Conservation (phyloP, 2,888 invertebrate species). For the Drosophila leonis region DNA sequence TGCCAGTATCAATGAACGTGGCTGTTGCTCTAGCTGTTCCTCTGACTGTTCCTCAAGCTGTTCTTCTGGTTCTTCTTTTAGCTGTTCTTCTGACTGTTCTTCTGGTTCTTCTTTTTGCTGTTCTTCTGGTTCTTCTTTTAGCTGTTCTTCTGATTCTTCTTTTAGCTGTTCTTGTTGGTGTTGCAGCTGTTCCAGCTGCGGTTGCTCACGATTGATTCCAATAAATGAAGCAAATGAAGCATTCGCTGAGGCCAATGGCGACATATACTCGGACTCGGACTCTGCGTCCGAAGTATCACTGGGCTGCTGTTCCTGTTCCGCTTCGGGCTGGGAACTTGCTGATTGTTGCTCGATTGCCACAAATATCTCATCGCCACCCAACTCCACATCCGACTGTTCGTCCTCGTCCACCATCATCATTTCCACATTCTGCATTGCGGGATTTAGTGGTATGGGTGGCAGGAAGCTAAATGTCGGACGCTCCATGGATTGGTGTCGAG, state of each 20-base stretch:
- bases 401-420: background rate
- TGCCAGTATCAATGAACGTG: background rate
- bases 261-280: conserved; percentile 66
- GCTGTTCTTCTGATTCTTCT: background rate
- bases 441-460: conserved; percentile 40
- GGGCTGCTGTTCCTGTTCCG: conserved; percentile 26
- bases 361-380: conserved; percentile 58
- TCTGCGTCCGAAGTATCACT: conserved; percentile 55
- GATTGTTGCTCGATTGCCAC: conserved; percentile 51
- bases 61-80: no score
- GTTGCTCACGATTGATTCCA: background rate
- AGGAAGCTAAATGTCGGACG: conserved; percentile 27
- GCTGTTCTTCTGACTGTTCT: background rate
- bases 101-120: background rate
- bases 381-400: conserved; percentile 17
- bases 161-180: background rate
- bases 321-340: conserved; percentile 24
- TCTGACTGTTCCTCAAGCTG: no score
- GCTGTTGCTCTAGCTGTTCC: no score
- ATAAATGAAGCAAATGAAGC: conserved; percentile 40
- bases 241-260: conserved; percentile 66
- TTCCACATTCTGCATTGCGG: background rate
- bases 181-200: background rate
- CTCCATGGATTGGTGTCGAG: background rate
- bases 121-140: background rate